These are phyloP conservation scores for Heloderma charlesbogerti DNA, from an alignment of 2,113 vertebrate genomes.

Conservation along the genomic window DNA sequence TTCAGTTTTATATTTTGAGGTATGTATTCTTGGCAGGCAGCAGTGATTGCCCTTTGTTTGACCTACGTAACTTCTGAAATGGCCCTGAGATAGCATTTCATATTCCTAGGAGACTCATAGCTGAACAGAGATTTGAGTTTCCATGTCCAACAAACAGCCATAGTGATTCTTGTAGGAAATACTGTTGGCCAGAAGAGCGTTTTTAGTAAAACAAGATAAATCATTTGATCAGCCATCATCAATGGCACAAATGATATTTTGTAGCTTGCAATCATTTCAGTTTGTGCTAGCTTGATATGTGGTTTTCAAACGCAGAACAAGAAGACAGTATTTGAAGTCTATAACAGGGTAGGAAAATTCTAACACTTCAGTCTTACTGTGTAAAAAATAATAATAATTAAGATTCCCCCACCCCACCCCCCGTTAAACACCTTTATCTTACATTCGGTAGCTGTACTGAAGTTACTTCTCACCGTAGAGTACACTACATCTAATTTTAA, in stretches of 20 bases:
- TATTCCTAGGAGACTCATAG: not conserved
- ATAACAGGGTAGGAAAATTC: not conserved
- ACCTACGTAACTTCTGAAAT: not conserved
- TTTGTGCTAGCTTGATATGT: not conserved
- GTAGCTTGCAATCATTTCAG: not conserved
- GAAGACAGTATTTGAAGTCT: not conserved
- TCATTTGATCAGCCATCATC: not conserved
- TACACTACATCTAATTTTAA: slow-evolving; percentile 21
- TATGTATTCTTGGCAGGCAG: not conserved
- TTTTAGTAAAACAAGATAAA: not conserved
- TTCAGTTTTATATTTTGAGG: not conserved
- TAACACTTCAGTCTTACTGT: not conserved
- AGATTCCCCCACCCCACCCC: no score
- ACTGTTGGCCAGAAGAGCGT: not conserved
- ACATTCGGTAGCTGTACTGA: not conserved
- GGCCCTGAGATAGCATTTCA: not conserved
- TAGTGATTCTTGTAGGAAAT: not conserved
- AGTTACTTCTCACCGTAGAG: not conserved
- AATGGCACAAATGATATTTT: not conserved
- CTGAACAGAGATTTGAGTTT: not conserved
- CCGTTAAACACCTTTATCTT: not conserved
- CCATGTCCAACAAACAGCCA: not conserved
- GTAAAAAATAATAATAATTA: slow-evolving; percentile 18
- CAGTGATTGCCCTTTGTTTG: not conserved
- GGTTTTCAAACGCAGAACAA: not conserved